phyloP scores from a whole-genome alignment of 64 coral and sea anemone genomes.

The Montipora cactus region DNA sequence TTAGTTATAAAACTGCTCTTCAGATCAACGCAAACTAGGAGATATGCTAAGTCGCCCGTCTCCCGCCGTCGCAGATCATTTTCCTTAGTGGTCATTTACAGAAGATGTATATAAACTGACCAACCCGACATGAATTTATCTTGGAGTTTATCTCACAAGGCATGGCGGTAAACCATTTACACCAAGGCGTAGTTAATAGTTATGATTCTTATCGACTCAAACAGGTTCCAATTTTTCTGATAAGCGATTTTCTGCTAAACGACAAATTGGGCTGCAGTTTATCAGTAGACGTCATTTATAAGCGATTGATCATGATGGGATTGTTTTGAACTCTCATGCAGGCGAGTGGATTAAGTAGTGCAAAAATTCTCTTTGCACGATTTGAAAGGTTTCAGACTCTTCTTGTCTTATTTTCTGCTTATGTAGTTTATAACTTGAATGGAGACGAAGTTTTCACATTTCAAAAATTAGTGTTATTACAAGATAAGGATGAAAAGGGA shows the following conservation, averaged over 20 bases:
- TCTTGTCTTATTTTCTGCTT: neutral
- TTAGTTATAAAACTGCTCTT: neutral
- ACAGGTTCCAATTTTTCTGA: neutral
- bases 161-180: neutral
- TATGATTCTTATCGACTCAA: neutral
- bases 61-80: neutral
- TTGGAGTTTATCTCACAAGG: neutral
- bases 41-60: neutral
- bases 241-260: neutral
- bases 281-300: neutral
- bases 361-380: too few relatives aligned
- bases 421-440: too few relatives aligned
- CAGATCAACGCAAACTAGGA: neutral
- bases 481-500: neutral
- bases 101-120: neutral
- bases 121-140: constrained; percentile 2
- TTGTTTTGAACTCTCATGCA: neutral
- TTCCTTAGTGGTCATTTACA: neutral
- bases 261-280: neutral
- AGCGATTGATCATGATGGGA: neutral
- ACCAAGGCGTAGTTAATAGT: neutral
- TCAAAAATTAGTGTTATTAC: too few relatives aligned
- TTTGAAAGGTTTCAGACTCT: neutral
- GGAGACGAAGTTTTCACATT: too few relatives aligned
- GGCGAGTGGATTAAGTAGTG: too few relatives aligned